These are phyloP conservation scores for Rousettus madagascariensis DNA, from an alignment of 2,797 vertebrate genomes.

Conservation along the genomic window DNA sequence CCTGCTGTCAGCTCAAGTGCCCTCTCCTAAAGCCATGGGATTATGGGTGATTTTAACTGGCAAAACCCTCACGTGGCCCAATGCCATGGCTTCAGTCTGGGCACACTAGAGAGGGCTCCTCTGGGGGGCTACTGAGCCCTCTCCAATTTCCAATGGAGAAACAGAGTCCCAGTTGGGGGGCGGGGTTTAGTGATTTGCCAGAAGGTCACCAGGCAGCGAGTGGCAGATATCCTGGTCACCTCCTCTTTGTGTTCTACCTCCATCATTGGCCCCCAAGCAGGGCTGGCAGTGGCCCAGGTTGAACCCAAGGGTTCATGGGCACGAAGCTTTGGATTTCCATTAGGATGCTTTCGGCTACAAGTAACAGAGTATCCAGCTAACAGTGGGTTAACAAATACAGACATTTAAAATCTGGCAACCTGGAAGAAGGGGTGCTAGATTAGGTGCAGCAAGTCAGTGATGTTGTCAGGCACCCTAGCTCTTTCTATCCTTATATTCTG, in stretches of 20 bases:
- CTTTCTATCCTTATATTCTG: neutral
- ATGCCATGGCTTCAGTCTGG: neutral
- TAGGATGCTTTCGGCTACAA: neutral
- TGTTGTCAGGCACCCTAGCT: neutral
- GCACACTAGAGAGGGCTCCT: fast-evolving
- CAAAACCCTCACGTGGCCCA: neutral
- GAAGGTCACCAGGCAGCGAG: neutral
- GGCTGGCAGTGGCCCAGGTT: neutral
- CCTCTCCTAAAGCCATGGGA: neutral
- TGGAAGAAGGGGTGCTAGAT: neutral
- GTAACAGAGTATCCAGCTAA: neutral
- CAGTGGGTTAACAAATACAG: neutral
- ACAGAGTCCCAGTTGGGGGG: neutral
- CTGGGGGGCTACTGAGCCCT: neutral
- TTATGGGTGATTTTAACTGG: neutral
- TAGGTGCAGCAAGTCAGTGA: neutral
- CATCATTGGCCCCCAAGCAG: neutral
- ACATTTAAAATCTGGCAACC: neutral
- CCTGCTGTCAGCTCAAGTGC: too few species aligned
- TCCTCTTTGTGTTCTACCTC: neutral
- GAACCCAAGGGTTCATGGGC: neutral
- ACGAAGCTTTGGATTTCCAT: neutral
- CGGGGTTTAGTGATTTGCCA: neutral
- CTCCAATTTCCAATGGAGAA: neutral
- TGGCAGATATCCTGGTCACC: too few species aligned